A percentile compares a stretch with the other conserved stretches of the same genome.
These are phyloP conservation scores for Thermophis baileyi DNA, from an alignment of 2,113 vertebrate genomes.

Conservation along the genomic window DNA sequence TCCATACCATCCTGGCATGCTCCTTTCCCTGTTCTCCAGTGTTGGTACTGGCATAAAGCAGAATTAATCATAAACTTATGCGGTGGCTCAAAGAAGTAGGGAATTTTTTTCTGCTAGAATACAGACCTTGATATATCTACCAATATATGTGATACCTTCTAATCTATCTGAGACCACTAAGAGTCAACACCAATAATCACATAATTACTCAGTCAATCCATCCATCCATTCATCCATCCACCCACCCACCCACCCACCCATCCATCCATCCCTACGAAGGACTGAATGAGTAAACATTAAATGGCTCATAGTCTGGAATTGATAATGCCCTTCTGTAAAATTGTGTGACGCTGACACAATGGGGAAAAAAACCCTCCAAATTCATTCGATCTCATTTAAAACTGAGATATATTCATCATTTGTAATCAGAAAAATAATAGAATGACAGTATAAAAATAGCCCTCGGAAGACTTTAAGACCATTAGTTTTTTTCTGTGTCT, in stretches of 20 bases:
- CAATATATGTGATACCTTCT: neutral
- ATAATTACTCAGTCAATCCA: neutral
- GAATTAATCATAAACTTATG: neutral
- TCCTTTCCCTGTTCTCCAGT: neutral
- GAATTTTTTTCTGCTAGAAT: neutral
- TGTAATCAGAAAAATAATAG: neutral
- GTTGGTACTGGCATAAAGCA: neutral
- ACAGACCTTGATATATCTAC: neutral
- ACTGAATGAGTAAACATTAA: neutral
- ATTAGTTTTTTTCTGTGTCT: neutral
- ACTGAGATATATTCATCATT: neutral
- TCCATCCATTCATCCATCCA: neutral
- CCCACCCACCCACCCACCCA: neutral
- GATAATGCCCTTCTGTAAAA: neutral
- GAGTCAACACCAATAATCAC: neutral
- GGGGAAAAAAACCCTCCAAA: neutral
- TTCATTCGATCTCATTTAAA: neutral
- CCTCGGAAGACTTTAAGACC: neutral
- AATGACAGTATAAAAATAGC: neutral
- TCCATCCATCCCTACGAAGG: neutral
- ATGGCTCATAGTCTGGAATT: neutral
- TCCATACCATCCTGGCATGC: neutral
- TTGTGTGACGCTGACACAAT: neutral
- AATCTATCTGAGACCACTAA: neutral
- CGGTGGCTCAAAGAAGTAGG: neutral